Evolutionary conservation across 2,113 vertebrate genomes (phyloP).

Genomic region (Microcebus tavaratra): DNA sequence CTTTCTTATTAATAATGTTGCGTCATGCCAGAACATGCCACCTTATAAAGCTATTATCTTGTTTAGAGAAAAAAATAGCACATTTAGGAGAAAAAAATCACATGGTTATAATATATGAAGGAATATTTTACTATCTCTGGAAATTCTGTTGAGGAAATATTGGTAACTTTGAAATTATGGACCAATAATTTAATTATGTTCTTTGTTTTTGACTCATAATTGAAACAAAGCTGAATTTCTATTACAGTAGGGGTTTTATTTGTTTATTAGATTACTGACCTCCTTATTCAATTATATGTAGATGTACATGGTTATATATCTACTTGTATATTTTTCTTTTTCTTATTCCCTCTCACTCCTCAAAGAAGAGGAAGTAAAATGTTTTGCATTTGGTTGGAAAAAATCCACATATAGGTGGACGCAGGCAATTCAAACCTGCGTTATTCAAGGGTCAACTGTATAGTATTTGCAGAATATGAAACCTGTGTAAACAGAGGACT

Average conservation of each 20-base stretch:
- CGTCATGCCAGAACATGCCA: neutral
- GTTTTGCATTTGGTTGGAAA: neutral
- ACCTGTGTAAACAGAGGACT: too few species aligned
- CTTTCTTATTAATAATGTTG: neutral
- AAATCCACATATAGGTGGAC: too few species aligned
- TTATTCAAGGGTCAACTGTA: too few species aligned
- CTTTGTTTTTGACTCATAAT: constrained; percentile 39
- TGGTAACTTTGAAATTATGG: neutral
- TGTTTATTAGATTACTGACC: neutral
- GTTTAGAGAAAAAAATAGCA: neutral
- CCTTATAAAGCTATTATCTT: neutral
- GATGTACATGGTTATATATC: neutral
- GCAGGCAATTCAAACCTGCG: too few species aligned
- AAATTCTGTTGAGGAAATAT: constrained; percentile 1
- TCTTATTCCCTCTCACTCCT: neutral
- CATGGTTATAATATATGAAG: constrained; percentile 10
- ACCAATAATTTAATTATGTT: constrained; percentile 18
- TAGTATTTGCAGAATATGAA: too few species aligned
- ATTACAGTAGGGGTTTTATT: neutral
- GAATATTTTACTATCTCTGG: neutral
- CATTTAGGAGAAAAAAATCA: neutral
- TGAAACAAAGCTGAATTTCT: constrained; percentile 26
- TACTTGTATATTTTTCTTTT: constrained; percentile 29
- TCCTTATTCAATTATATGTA: neutral
- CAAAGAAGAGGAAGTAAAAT: neutral